Evolutionary conservation across 2,113 vertebrate species (phyloP), one percentile per base, ranked within the genome.

Genomic region (Melanerpes aurifrons): DNA sequence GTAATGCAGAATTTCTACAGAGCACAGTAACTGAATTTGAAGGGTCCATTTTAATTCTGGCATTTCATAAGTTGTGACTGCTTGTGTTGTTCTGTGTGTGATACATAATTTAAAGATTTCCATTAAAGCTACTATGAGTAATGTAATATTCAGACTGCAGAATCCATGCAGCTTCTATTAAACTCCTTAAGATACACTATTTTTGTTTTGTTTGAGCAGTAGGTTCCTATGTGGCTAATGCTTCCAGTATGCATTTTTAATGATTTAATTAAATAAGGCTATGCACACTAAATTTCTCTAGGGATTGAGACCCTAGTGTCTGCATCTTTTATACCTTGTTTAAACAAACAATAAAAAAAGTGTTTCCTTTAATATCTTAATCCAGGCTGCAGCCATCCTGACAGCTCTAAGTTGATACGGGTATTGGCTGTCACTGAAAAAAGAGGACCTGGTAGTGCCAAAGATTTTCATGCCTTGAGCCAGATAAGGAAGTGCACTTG

Each of bases 81-180:
- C 87, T 93, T 90, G 70, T 0, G 0, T 78, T 93, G 47, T 82
- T 92, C 74, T 68, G 24, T 79, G 50, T 86, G 28, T 64, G 26
- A 91, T 89, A 68, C 53, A 80, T 93, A 87, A 91, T 87, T 94
- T 93, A 89, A 76, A 94, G 71, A 70, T 94, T 94, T 92, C 68
- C 71, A 57, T 93, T 94, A 77, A 82, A 69, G 18, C 47, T 79
- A 2, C 81, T 82, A 7, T 63, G 72, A 74, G 64, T 95, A 58
- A 72, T 87, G 80, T 72, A 64, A 68, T 73, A 63, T 48, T 92
- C 77, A 89, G 71, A 70, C 24, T 87, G 82, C 53, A 81, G 77
- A 70, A 77, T 90, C 90, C 20, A 15, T 81, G 76, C 62, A 57
- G 53, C n/a, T 86, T 61, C 70, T 94, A 9, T 83, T 90, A 29